Percentiles rank a stretch among this genome's conserved stretches.
Evolutionary conservation across 23 tunicate species (phyloP).

Genomic region (Diplosoma virens): DNA sequence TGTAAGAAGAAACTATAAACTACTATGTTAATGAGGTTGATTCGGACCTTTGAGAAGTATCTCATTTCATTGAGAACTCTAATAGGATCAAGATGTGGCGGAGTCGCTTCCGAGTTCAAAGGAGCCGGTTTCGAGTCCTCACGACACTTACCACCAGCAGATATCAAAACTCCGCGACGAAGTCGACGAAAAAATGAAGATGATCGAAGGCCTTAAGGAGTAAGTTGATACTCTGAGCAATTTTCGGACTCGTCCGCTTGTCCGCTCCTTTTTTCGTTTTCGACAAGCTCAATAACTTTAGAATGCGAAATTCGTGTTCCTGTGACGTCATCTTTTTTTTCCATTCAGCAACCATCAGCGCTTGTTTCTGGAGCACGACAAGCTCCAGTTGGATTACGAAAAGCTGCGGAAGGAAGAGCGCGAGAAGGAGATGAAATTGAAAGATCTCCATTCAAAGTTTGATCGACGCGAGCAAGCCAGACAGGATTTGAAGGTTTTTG

Average conservation of each 20-base stretch:
- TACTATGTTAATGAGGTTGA: too few species aligned
- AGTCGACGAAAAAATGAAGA: constrained; percentile 85
- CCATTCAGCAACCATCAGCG: constrained; percentile 83
- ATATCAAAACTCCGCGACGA: constrained; percentile 88
- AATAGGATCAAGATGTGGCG: too few species aligned
- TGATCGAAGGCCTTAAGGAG: constrained; percentile 76
- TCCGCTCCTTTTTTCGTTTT: too few species aligned
- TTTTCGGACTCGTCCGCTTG: too few species aligned
- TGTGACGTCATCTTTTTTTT: neutral
- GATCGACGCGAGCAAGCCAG: constrained; percentile 95
- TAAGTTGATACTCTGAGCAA: too few species aligned
- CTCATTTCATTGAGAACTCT: too few species aligned
- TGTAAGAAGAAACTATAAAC: too few species aligned
- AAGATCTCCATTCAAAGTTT: constrained; percentile 72
- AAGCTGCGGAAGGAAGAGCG: constrained; percentile 76
- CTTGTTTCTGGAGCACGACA: constrained; percentile 69
- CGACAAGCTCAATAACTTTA: too few species aligned
- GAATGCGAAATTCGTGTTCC: too few species aligned
- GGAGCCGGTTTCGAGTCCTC: neutral
- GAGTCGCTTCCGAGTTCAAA: too few species aligned
- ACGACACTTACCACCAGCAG: constrained; percentile 50
- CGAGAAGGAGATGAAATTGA: constrained; percentile 83
- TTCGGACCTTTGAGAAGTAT: too few species aligned
- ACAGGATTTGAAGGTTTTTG: constrained; percentile 94
- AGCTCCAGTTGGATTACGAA: constrained; percentile 79